Evolutionary conservation across 2,113 vertebrate species (phyloP), one percentile per base, ranked within the genome.

Genomic region (Narcine bancroftii): DNA sequence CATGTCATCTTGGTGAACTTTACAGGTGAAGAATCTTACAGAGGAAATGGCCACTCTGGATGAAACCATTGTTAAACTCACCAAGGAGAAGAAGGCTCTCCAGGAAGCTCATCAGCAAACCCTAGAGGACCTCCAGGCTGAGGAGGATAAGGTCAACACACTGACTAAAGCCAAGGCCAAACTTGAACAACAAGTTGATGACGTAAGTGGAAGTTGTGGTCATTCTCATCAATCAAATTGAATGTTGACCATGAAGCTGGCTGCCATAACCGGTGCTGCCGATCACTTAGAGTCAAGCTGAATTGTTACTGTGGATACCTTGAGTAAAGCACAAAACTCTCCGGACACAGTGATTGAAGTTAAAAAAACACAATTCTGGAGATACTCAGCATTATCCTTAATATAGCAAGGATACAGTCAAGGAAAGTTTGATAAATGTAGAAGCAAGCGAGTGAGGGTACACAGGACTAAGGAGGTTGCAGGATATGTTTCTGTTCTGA

Each of bases 121-220:
- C 10, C 95, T 99, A 93, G 97, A 98, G 2, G 98, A 99, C 95
- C 95, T 99, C 73, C 98, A 99, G 95, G 96, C 96, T 0, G 98
- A 98, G 93, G 97, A 99, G 83, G 98, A 99, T 95, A 98, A 98
- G 69, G 97, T 98, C 95, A 98, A 97, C 92, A 95, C 96, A 0
- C 95, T 99, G 94, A 97, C 96, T 93, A 99, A 99, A 94, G 96
- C 97, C 93, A 98, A 98, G 94, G 95, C 95, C 93, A 98, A 98
- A 93, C 95, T 99, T 94, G 98, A 99, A 94, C 98, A 99, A 94
- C 98, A 98, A 96, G 97, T 98, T 76, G 98, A 99, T 93, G 98
- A 99, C 91, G 98, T 99, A 94, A 97, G 98, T 96, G 4, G 13
- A 63, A 72, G 15, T 83, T 15, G 5, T n/a, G 29, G 33, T 39